These are phyloP conservation scores for Galagoides demidoff DNA, from an alignment of 2,797 vertebrate genomes.

Conservation along the genomic window DNA sequence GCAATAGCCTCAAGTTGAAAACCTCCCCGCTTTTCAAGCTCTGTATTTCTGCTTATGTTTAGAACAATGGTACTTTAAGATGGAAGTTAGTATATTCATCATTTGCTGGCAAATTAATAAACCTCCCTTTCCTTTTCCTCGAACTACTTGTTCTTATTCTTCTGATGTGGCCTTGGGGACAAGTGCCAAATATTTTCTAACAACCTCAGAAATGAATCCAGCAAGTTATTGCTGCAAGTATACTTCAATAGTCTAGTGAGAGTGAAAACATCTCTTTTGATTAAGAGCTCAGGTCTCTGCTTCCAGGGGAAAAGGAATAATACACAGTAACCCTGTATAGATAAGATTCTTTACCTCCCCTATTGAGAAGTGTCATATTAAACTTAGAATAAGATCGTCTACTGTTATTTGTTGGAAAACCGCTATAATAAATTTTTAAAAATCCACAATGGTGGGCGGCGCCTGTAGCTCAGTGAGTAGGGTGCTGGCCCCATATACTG, in stretches of 20 bases:
- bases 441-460: fast-evolving
- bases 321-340: not conserved
- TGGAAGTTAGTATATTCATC: too few relatives aligned
- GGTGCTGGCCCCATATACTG: too few relatives aligned
- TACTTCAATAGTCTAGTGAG: not conserved
- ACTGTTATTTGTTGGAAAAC: conserved; percentile 56
- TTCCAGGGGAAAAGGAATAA: not conserved
- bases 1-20: too few relatives aligned
- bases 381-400: not conserved
- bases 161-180: too few relatives aligned
- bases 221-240: not conserved
- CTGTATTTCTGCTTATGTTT: too few relatives aligned
- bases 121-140: too few relatives aligned
- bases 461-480: too few relatives aligned
- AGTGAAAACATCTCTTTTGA: not conserved
- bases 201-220: not conserved
- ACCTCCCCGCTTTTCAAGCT: too few relatives aligned
- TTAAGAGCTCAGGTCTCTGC: not conserved
- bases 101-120: too few relatives aligned
- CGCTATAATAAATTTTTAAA: not conserved
- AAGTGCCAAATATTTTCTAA: too few relatives aligned
- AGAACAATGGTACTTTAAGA: too few relatives aligned
- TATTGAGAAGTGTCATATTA: not conserved
- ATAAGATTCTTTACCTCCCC: not conserved
- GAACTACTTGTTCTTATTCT: too few relatives aligned